Evolutionary conservation across 2,797 vertebrate genomes (phyloP).

Genomic region (Leptoclinus maculatus): DNA sequence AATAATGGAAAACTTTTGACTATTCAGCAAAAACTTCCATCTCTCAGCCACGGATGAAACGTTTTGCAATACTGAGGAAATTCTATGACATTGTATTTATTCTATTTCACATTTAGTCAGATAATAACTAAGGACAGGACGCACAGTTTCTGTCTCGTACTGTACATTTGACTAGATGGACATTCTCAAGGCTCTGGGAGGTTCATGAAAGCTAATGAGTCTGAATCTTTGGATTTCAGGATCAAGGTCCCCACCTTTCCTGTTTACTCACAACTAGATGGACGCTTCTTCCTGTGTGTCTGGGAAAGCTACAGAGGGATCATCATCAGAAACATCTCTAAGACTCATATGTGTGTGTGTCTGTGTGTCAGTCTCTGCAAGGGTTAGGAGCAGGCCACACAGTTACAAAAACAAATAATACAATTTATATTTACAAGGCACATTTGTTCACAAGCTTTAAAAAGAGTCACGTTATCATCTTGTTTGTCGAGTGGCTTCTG

Average conservation of each 20-base stretch:
- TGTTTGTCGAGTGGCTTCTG: neutral
- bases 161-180: neutral
- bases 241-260: slow-evolving; percentile 69
- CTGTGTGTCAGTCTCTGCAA: neutral
- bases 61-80: slow-evolving; percentile 8
- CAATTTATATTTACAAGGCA: neutral
- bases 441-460: neutral
- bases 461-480: neutral
- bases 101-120: neutral
- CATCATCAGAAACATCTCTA: slow-evolving; percentile 12
- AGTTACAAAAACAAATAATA: no score
- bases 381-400: neutral
- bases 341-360: neutral
- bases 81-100: neutral
- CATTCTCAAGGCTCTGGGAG: neutral
- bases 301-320: neutral
- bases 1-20: neutral
- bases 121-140: neutral
- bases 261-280: slow-evolving; percentile 69
- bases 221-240: slow-evolving; percentile 19
- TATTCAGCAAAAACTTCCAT: slow-evolving; percentile 9
- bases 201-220: slow-evolving; percentile 11
- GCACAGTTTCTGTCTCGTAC: neutral
- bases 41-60: neutral
- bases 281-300: slow-evolving; percentile 54